A percentile compares a stretch with the other conserved stretches of the same genome.
These are phyloP conservation scores for Porphyrio hochstetteri DNA, from an alignment of 2,113 vertebrate genomes.

Conservation along the genomic window DNA sequence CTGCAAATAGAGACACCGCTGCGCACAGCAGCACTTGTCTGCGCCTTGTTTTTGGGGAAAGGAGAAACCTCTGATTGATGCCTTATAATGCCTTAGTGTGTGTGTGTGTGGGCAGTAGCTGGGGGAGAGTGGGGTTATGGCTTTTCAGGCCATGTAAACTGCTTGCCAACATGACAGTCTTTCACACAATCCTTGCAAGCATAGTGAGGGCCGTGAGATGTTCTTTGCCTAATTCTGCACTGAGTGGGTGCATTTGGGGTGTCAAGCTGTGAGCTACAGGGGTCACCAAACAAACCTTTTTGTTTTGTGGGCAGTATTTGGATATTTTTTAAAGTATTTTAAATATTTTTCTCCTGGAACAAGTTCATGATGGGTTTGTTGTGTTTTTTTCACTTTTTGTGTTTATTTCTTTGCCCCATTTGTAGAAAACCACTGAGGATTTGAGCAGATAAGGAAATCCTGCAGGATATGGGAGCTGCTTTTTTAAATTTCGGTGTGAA, in stretches of 20 bases:
- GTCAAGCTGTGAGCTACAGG: not conserved
- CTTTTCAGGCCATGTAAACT: not conserved
- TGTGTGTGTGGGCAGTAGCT: not conserved
- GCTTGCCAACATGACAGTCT: not conserved
- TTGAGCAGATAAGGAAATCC: not conserved
- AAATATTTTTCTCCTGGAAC: not conserved
- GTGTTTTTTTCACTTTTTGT: not conserved
- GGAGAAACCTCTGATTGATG: not conserved
- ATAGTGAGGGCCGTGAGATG: not conserved
- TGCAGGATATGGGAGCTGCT: not conserved
- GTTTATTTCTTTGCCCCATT: not conserved
- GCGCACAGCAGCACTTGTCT: not conserved
- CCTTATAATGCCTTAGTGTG: not conserved
- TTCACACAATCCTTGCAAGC: not conserved
- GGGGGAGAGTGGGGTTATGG: not conserved
- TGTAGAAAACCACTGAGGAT: not conserved
- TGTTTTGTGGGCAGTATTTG: not conserved
- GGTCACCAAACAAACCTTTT: not conserved
- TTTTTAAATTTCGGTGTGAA: not conserved
- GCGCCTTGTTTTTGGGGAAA: rapidly evolving
- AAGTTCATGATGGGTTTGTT: not conserved
- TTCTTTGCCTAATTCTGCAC: not conserved
- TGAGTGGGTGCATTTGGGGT: not conserved
- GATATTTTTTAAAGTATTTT: not conserved
- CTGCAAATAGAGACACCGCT: rapidly evolving